Base-by-base conservation (phyloP, 2,888 invertebrate genomes). In the Diaphora mendica region DNA sequence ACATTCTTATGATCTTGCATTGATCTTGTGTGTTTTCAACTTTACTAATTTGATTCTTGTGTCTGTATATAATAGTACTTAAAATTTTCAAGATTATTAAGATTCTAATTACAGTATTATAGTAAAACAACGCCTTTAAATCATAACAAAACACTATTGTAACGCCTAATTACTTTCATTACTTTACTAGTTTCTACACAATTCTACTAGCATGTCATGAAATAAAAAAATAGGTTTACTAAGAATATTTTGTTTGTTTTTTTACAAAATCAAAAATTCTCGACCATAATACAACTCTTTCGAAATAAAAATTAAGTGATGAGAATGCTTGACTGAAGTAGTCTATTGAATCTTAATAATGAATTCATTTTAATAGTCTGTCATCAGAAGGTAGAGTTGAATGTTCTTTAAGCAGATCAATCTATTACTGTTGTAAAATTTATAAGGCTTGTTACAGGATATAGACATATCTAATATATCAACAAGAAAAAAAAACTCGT, bases 341-440 rank as follows among this genome's bases (percentile, higher is more conserved):
- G n/a, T 62, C 8, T 30, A 17, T 62, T 17, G 30, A 62, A 30
- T 17, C 2, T 5, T 30, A 62, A 62, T 8, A 26, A 30, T 17
- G 2, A 62, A 59, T 17, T 30, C 17, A 17, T 30, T 62, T 17
- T 30, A 3, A 13, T 13, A 13, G 26, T 3, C n/a, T 59, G 26
- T 26, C 42, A 66, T 66, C 66, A 66, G 3, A 42, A 42, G 2
- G 48, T 42, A 17, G 44, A 67, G 66, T 67, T 67, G 74, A 74
- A 70, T 66, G 51, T 62, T 67, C 70, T 68, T 74, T 72, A 67
- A 71, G 66, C 74, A 79, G 66, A 67, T 67, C 67, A 48, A 48
- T 48, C 30, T 26, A 67, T 67, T 48, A 68, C 42, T 67, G 72
- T 74, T 70, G 76, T 75, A 74, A 72, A 79, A 67, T 70, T 51